phyloP scores from a whole-genome alignment of 92 coral and sea anemone genomes.

The Palythoa heliodiscus region DNA sequence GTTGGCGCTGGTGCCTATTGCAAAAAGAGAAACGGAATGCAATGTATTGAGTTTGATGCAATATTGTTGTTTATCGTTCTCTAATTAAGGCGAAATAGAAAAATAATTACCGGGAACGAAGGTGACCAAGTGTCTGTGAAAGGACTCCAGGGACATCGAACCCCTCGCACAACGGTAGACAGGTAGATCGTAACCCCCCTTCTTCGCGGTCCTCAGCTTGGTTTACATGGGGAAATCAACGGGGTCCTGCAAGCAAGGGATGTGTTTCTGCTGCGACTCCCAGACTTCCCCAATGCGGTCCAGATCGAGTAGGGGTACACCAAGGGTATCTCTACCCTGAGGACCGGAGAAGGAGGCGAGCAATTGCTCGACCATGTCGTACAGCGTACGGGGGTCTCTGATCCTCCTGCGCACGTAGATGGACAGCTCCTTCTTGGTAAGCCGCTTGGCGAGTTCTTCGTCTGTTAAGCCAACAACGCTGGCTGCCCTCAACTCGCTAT shows the following conservation, averaged over 20 bases:
- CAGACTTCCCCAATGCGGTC: too few relatives aligned
- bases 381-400: conserved; percentile 42
- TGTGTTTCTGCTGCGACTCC: conserved; percentile 53
- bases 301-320: too few relatives aligned
- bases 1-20: background rate
- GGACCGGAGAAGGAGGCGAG: conserved; percentile 57
- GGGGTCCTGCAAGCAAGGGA: conserved; percentile 68
- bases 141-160: conserved; percentile 39
- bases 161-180: too few relatives aligned
- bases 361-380: conserved; percentile 36
- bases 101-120: background rate
- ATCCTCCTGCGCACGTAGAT: too few relatives aligned
- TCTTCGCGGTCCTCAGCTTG: conserved; percentile 14
- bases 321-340: conserved; percentile 56
- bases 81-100: background rate
- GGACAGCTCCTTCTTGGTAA: conserved; percentile 48
- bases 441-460: conserved; percentile 40
- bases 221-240: conserved; percentile 60
- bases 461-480: background rate
- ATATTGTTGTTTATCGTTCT: background rate
- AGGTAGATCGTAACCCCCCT: conserved; percentile 9
- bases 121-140: conserved; percentile 32
- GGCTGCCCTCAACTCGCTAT: background rate
- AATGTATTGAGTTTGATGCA: background rate
- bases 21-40: too few relatives aligned